Evolutionary conservation across 2,113 vertebrate species (phyloP).

Genomic region (Phrynocephalus versicolor): DNA sequence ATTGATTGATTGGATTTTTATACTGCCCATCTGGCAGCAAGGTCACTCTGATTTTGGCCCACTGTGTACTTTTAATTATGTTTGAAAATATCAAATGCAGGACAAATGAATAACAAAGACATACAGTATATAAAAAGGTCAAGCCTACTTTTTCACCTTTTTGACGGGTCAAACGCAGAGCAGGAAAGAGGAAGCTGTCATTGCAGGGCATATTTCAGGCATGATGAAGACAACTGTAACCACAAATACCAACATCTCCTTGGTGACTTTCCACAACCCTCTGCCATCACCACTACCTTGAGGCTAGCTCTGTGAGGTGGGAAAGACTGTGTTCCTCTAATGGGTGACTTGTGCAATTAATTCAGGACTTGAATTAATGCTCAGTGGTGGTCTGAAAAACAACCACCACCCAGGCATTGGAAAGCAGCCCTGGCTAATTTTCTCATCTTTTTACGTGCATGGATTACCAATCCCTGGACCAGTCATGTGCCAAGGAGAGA

Average conservation of each 20-base stretch:
- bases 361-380: neutral
- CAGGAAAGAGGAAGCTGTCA: neutral
- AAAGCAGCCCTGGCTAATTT: neutral
- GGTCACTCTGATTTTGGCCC: neutral
- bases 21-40: no score
- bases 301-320: neutral
- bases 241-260: neutral
- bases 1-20: no score
- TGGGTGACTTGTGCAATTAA: neutral
- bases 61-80: no score
- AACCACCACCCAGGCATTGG: no score
- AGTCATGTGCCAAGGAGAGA: neutral
- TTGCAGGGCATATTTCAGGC: neutral
- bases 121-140: no score
- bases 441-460: neutral
- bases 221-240: neutral
- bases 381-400: neutral
- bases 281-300: no score
- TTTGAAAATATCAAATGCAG: no score
- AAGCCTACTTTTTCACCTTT: neutral
- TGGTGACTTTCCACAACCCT: neutral
- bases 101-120: no score
- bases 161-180: neutral
- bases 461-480: neutral
- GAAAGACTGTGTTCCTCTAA: neutral